These are phyloP conservation scores for Glossophaga mutica DNA, from an alignment of 2,797 vertebrate species.

Conservation along the genomic window DNA sequence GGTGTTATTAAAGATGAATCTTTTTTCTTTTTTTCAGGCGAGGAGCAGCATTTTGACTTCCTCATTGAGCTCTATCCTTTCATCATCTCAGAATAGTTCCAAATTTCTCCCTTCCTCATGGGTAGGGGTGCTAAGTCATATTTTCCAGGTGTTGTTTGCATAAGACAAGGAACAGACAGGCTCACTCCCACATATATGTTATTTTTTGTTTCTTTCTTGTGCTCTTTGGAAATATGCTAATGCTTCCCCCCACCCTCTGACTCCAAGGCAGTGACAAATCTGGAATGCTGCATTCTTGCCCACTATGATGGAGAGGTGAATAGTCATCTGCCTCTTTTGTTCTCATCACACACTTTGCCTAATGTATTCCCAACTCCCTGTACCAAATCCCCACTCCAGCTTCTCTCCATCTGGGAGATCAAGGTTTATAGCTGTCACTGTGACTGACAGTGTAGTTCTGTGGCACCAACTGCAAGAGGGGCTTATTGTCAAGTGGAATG, in stretches of 20 bases:
- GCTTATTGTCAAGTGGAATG: neutral
- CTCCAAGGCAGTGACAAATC: neutral
- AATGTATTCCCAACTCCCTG: neutral
- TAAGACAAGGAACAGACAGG: neutral
- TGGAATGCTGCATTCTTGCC: neutral
- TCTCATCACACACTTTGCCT: neutral
- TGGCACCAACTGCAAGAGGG: neutral
- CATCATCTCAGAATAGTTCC: neutral
- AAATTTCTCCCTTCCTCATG: neutral
- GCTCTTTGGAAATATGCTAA: neutral
- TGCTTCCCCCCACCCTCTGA: neutral
- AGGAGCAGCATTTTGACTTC: neutral
- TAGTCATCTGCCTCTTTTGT: slow-evolving; percentile 25
- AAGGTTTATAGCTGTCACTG: neutral
- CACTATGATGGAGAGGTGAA: neutral
- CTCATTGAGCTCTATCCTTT: neutral
- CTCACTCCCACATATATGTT: neutral
- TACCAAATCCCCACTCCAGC: neutral
- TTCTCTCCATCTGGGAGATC: neutral
- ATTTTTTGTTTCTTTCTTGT: neutral
- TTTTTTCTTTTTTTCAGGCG: neutral
- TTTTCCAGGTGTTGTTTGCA: slow-evolving; percentile 27
- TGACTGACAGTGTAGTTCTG: neutral
- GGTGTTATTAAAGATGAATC: neutral
- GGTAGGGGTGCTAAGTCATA: neutral